Conservation (phyloP, 2,888 invertebrate species). For the Sialis fuliginosa region DNA sequence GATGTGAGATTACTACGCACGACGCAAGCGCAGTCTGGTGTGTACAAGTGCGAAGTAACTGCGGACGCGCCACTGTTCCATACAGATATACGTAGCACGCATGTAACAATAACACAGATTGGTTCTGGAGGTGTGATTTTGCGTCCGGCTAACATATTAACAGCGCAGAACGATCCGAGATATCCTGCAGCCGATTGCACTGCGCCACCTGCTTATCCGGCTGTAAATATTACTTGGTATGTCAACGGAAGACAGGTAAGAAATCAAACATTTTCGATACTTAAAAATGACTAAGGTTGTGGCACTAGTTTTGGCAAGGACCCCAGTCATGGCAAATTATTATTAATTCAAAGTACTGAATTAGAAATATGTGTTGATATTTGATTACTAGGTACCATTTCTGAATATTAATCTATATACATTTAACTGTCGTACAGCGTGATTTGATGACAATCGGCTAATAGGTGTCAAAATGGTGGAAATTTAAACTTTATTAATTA, state of each 20-base stretch:
- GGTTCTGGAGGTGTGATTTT: neutral
- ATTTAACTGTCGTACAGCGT: too few species aligned
- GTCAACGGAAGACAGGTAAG: constrained; percentile 1
- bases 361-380: too few species aligned
- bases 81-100: constrained; percentile 34
- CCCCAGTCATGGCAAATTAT: too few species aligned
- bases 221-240: neutral
- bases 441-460: too few species aligned
- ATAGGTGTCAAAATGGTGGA: too few species aligned
- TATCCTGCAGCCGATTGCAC: neutral
- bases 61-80: constrained; percentile 43
- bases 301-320: too few species aligned
- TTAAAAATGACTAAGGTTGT: too few species aligned
- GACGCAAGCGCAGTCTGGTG: constrained; percentile 27
- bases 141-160: neutral
- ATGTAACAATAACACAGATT: constrained; percentile 36
- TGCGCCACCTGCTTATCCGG: neutral
- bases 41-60: constrained; percentile 46
- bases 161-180: neutral
- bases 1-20: neutral
- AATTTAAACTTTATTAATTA: too few species aligned
- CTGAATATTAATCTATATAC: too few species aligned
- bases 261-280: too few species aligned
- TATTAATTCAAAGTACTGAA: too few species aligned
- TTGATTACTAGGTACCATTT: too few species aligned